Evolutionary conservation across 1,140 invertebrate genomes (phyloP), one percentile per base, ranked within the genome.

Genomic region (Magallana angulata): DNA sequence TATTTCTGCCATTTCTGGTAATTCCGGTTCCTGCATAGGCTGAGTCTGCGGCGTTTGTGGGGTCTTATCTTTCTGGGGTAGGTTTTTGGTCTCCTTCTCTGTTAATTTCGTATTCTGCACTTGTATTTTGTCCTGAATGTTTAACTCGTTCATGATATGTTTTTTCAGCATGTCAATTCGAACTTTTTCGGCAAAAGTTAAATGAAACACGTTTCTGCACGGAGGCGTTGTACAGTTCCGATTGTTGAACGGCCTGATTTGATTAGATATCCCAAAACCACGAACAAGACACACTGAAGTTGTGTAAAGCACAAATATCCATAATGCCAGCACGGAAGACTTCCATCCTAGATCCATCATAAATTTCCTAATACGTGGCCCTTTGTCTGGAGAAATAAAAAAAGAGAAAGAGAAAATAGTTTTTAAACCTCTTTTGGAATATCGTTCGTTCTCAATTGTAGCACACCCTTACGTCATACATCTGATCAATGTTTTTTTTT

Each of bases 171-270:
- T 48, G 68, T 76, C 68, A 76, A 76, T 76, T 4, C 68, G 68
- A 76, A 76, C 68, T 76, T 76, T 76, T 30, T 76, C 68, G 9
- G 68, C 68, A 76, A 76, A 76, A 11, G 68, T 76, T 76, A 76
- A 30, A 12, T 76, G 8, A 76, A 76, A 76, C 24, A 76, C 68
- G 11, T 24, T 30, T 76, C 30, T 76, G 36, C 68, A 76, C 11
- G 68, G 68, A 30, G 68, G 36, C 7, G 12, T 12, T 30, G 24
- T 30, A 76, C 68, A 76, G 36, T 76, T 76, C 5, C 68, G 36
- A 48, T 48, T 18, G 2, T 30, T 76, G 7, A 76, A 11, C 24
- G 24, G 18, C 12, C 24, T 76, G 68, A 24, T 30, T 7, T 8
- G 18, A 30, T 76, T 30, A 12, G 68, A 24, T 12, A 76, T 30